A percentile compares a stretch with the other conserved stretches of the same genome.
These are phyloP conservation scores for Chrysomallon squamiferum DNA, from an alignment of 1,140 invertebrate species.

Conservation along the genomic window DNA sequence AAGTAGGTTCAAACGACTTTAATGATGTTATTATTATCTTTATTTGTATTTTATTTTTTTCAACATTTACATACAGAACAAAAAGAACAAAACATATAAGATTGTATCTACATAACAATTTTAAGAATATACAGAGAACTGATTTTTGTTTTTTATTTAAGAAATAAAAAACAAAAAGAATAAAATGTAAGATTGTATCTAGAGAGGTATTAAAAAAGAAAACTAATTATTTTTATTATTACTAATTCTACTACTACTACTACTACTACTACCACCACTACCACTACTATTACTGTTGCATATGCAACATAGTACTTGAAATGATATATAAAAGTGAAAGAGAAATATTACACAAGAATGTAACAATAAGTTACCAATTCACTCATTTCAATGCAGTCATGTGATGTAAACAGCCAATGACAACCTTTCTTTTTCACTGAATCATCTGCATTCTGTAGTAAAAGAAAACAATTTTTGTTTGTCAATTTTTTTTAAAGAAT, in stretches of 20 bases:
- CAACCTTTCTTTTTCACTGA: constrained; percentile 63
- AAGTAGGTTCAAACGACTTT: background rate
- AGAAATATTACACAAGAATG: too few species aligned
- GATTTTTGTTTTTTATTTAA: background rate
- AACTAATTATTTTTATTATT: background rate
- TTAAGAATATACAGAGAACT: background rate
- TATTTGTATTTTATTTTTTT: background rate
- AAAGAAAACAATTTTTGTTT: background rate
- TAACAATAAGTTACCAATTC: constrained; percentile 40
- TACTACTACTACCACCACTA: too few species aligned
- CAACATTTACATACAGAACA: background rate
- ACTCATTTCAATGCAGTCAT: constrained; percentile 50
- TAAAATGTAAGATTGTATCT: background rate
- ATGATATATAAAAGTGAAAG: too few species aligned
- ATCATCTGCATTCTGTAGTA: background rate
- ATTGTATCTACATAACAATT: background rate
- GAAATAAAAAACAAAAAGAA: background rate
- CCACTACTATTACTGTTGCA: too few species aligned
- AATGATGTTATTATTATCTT: background rate
- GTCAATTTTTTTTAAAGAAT: background rate
- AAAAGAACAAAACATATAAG: background rate
- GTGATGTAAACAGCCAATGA: constrained; percentile 64
- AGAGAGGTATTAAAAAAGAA: background rate
- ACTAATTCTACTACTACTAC: background rate
- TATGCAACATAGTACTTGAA: too few species aligned